These are phyloP conservation scores for Lepilemur ruficaudatus DNA, from an alignment of 2,797 vertebrate genomes.

Conservation along the genomic window DNA sequence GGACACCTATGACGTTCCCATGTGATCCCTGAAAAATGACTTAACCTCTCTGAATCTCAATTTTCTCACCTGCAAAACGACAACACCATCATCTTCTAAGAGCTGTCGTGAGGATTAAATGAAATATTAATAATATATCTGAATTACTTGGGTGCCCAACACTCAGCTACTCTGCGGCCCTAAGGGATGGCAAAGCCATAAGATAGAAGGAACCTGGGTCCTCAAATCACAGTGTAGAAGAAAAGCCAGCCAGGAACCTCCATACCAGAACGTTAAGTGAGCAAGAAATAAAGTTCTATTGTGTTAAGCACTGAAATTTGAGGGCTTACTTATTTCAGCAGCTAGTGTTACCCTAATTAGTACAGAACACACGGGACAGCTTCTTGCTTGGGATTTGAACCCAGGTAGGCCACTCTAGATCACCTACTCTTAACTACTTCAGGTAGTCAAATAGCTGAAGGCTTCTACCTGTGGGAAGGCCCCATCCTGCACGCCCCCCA, in stretches of 20 bases:
- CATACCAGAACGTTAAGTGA: neutral
- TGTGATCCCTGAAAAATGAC: neutral
- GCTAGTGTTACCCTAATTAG: neutral
- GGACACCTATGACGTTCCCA: neutral
- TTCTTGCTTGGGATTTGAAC: neutral
- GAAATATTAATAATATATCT: neutral
- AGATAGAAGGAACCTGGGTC: neutral
- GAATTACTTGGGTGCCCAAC: neutral
- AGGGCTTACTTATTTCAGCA: neutral
- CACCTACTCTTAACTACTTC: neutral
- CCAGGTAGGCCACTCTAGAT: neutral
- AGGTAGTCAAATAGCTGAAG: neutral
- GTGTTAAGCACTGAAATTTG: neutral
- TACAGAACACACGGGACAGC: neutral
- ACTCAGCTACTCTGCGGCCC: neutral
- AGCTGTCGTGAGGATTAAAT: neutral
- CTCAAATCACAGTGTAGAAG: rapidly evolving
- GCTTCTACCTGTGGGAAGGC: neutral
- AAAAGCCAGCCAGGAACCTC: neutral
- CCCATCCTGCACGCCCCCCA: neutral
- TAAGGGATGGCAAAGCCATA: neutral
- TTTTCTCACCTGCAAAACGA: neutral
- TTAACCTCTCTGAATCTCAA: neutral
- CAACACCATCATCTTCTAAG: neutral
- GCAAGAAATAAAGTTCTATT: neutral